A percentile compares a stretch with the other conserved stretches of the same genome.
These are phyloP conservation scores for Chondrosia reniformis DNA, from an alignment of 37 sponge, comb jelly and placozoan species.

Conservation along the genomic window DNA sequence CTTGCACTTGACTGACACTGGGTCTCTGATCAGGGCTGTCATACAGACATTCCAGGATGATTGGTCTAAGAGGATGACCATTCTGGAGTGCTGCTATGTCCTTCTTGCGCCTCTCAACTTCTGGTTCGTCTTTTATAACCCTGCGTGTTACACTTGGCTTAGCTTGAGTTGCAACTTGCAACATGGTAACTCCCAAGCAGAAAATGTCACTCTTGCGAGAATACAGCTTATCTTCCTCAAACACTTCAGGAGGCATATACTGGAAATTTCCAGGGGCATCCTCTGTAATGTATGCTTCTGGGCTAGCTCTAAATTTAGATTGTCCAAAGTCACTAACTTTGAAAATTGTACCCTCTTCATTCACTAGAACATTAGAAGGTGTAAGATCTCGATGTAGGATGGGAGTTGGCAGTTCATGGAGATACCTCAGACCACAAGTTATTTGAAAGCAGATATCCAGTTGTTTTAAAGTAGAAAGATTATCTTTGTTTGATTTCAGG, in stretches of 20 bases:
- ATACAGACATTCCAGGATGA: background rate
- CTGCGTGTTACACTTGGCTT: background rate
- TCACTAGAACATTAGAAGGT: background rate
- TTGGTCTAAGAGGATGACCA: background rate
- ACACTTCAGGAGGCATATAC: background rate
- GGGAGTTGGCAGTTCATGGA: background rate
- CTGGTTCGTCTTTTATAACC: background rate
- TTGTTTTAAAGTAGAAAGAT: background rate
- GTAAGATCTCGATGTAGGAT: background rate
- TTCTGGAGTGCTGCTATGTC: background rate
- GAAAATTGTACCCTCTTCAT: background rate
- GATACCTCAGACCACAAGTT: background rate
- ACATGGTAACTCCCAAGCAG: background rate
- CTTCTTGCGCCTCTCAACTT: background rate
- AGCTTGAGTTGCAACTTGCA: background rate
- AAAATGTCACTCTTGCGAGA: background rate
- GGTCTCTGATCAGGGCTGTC: background rate
- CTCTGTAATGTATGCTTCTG: background rate
- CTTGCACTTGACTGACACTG: background rate
- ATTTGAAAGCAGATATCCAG: background rate
- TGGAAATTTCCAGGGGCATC: background rate
- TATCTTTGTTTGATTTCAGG: background rate
- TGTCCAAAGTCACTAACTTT: background rate
- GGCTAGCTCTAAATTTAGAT: background rate
- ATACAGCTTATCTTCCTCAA: background rate